These are phyloP conservation scores for Blennius ocellaris DNA, from an alignment of 2,113 vertebrate genomes.

Conservation along the genomic window DNA sequence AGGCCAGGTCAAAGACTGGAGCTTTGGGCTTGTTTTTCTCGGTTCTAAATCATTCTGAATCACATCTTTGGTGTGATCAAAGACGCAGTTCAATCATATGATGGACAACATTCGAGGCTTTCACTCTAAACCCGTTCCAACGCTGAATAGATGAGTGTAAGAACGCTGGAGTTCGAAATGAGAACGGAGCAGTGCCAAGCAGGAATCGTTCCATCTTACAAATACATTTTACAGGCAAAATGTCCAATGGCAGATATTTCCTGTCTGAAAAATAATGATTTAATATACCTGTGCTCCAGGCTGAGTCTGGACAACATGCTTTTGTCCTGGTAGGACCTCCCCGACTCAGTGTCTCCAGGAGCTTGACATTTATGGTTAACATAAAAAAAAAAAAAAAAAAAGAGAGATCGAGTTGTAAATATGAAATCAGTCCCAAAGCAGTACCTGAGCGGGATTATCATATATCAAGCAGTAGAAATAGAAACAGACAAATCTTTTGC, in stretches of 20 bases:
- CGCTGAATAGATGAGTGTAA: conserved; percentile 48
- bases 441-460: conserved; percentile 67
- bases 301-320: conserved; percentile 77
- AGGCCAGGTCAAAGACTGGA: conserved; percentile 57
- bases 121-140: conserved; percentile 31
- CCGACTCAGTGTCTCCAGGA: conserved; percentile 77
- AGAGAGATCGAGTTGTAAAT: conserved; percentile 70
- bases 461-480: conserved; percentile 67
- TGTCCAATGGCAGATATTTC: conserved; percentile 78
- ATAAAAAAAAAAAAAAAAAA: conserved; percentile 54
- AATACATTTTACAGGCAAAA: conserved; percentile 78
- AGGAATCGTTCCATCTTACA: conserved; percentile 77
- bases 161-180: conserved; percentile 44
- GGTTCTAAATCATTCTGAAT: conserved; percentile 53
- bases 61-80: conserved; percentile 48
- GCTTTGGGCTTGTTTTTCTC: conserved; percentile 64
- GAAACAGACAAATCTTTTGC: conserved; percentile 69
- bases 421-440: conserved; percentile 63
- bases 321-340: conserved; percentile 77
- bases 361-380: conserved; percentile 78
- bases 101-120: conserved; percentile 43
- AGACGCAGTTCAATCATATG: conserved; percentile 36
- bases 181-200: conserved; percentile 54
- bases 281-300: conserved; percentile 73
- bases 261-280: conserved; percentile 81